Base-by-base conservation (phyloP, 2,797 vertebrate species). In the Brachyrhaphis roseni region DNA sequence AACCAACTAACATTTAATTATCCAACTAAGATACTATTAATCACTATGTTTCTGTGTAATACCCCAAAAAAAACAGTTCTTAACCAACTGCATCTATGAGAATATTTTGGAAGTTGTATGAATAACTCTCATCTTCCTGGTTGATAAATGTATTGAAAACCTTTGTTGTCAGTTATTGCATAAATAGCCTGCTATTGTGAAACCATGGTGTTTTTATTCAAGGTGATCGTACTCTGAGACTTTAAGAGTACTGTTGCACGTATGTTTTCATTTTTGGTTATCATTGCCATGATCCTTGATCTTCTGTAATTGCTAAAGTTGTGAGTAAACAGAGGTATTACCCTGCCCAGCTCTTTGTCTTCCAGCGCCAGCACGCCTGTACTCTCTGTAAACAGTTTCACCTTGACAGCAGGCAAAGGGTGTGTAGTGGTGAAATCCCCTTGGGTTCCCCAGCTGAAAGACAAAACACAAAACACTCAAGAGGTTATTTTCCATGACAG, bases 311-410 rank as follows among this genome's bases (percentile, higher is more conserved):
- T 10, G 75, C n/a, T 64, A 36, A 59, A 53, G 59, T n/a, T 45
- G 39, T n/a, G 66, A 81, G 87, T 70, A 71, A 72, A 80, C 49
- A 13, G 45, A 73, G 8, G 34, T 5, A 71, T 90, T 97, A 99
- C 98, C 97, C 98, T 95, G 87, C 98, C 98, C 43, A 99, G 97
- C 86, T 99, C 98, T 93, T 99, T 99, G 96, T 99, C 98, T 92
- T 99, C 98, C 93, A 99, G 92, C 7, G 98, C 98, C 95, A 99
- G 93, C 81, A 99, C 98, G 7, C 98, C 98, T 0, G 98, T 99
- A 94, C 98, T 99, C 91, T 99, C 98, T 0, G 98, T 99, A 94
- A 99, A 99, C 84, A 99, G 96, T 91, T 99, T 99, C 94, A 99
- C 98, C 96, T 99, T 99, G 94, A 99, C 98, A 71, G 96, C 98